Base-by-base conservation (phyloP, 2,888 invertebrate genomes). In the Tipula vernalis region DNA sequence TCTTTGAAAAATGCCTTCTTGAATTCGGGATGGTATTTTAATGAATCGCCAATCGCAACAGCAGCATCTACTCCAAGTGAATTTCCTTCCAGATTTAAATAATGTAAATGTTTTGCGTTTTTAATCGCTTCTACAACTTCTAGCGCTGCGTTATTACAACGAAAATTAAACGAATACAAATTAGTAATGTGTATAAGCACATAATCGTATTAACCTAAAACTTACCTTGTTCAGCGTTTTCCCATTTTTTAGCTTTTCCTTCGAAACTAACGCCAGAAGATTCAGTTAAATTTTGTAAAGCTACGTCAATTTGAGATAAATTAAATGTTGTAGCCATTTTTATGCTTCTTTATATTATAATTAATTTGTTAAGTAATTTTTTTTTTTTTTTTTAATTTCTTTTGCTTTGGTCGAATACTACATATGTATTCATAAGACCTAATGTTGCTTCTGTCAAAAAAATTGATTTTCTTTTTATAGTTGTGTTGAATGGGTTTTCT, bases 1-100 rank as follows among this genome's bases (percentile, higher is more conserved):
- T 99, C 99, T 87, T 98, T 98, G 96, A 98, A 99, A 87, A 96
- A 91, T 0, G 98, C 98, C 90, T 95, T 94, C 88, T 95, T 93
- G 88, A 97, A 93, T 90, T 96, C 95, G 0, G 96, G 95, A 89
- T 97, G 96, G 18, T 92, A 93, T 89, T 95, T 94, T 83, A 99
- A 91, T 0, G 96, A 95, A 89, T 95, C 94, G 0, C 96, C 96
- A 87, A 99, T 96, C 0, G 94, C 96, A 90, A 95, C 93, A 0
- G 98, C 97, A 0, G 98, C 98, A 15, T 95, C 95, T 12, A 98
- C 96, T 0, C 99, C 98, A 36, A 99, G 92, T 0, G 98, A 98
- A 90, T 99, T 99, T 6, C 98, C 99, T 88, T 98, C 97, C 47
- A 99, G 92, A 87, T 96, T 95, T 5, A 99, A 93, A 88, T 93